Evolutionary conservation across 30 jellyfish, hydroid and myxozoan species (phyloP), one percentile per base, ranked within the genome.

Genomic region (Aurelia coerulea): DNA sequence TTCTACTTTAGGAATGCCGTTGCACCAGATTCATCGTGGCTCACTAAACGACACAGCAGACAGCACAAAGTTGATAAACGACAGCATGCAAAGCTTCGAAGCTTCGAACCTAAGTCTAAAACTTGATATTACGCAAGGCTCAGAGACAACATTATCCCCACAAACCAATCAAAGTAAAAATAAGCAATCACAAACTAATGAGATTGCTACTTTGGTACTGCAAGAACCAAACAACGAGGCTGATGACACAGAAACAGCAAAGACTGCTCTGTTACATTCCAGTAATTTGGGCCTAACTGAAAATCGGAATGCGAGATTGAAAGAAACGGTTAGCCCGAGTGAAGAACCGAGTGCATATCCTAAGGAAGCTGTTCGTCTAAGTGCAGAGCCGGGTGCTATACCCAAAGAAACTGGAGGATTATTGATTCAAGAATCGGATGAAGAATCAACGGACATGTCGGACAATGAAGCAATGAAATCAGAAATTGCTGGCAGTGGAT

Each of bases 351-450:
- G 50, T 66, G 15, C 77, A 4, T 0, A 1, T 1, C 50, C 37
- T 5, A 66, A 11, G 14, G 56, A 46, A 46, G 5, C 70, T n/a
- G 51, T 3, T 6, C 6, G 4, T 9, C 0, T 46, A 46, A 46
- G 56, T 66, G 56, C 54, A 5, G 50, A 66, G 59, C n/a, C 56
- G 37, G 6, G 50, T 66, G 15, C 77, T 4, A 29, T 14, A 16
- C n/a, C 37, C 7, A 66, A 11, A 46, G 15, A 46, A 5, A 46
- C 56, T 0, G 51, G 42, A 15, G 69, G 69, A 50, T 42, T 50
- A 19, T 33, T 51, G n/a, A 56, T 73, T 56, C 41, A 15, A 49
- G 84, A 73, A n/a, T 73, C 84, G 52, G 84, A 73, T n/a, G 70
- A 56, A 11, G 84, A 73, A 37, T 33, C 62, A 51, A 73, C 84